Percentiles rank a stretch among this genome's conserved stretches.
phyloP scores from a whole-genome alignment of 2,888 invertebrate species.

The Sepioteuthis lessoniana region DNA sequence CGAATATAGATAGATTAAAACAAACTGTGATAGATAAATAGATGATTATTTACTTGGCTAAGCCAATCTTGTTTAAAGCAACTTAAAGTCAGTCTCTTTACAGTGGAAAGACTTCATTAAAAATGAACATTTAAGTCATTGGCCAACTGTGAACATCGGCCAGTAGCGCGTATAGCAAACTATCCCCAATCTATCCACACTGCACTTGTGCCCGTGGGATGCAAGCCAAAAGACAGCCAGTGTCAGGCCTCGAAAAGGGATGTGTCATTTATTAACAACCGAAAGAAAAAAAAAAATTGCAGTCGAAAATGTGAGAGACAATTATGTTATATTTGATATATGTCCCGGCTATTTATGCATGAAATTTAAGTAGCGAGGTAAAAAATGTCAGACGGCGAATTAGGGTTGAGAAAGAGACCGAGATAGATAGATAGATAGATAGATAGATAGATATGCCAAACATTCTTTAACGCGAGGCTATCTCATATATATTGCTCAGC shows the following conservation, averaged over 20 bases:
- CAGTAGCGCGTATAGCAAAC: not conserved
- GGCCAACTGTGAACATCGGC: not conserved
- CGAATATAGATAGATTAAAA: no score
- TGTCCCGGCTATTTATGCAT: not conserved
- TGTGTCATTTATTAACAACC: not conserved
- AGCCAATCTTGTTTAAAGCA: no score
- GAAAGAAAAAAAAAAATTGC: not conserved
- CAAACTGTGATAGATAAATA: no score
- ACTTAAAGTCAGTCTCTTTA: no score
- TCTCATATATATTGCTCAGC: no score
- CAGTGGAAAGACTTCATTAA: no score
- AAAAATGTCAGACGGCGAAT: not conserved
- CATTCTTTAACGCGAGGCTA: no score
- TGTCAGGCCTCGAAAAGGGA: not conserved
- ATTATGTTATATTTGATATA: conserved; percentile 33
- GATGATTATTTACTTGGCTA: no score
- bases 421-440: not conserved
- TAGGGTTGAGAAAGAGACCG: not conserved
- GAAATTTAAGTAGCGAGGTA: not conserved
- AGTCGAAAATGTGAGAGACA: conserved; percentile 33
- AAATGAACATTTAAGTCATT: no score
- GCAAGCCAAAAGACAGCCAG: not conserved
- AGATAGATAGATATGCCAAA: not conserved
- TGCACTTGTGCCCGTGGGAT: not conserved
- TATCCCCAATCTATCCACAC: not conserved